Conservation (phyloP, 2,888 invertebrate genomes). For the Pantelozetes paolii region DNA sequence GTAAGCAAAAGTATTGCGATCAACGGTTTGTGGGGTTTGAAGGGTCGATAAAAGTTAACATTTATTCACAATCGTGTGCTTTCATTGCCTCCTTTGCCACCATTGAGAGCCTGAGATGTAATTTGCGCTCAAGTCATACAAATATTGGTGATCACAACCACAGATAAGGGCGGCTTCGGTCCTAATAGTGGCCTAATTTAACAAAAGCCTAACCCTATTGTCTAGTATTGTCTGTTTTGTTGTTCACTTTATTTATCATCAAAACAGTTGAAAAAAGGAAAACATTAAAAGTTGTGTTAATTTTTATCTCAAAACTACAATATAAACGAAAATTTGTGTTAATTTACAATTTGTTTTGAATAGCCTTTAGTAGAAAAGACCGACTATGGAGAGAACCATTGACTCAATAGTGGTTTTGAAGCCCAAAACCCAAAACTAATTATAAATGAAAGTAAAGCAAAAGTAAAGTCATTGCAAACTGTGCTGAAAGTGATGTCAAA, state of each 20-base stretch:
- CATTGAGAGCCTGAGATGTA: constrained; percentile 13
- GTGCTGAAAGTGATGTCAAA: too few species aligned
- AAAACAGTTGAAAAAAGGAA: background rate
- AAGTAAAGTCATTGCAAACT: too few species aligned
- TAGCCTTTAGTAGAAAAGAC: background rate
- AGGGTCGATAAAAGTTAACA: constrained; percentile 32
- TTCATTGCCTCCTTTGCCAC: background rate
- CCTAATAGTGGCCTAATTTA: constrained; percentile 3
- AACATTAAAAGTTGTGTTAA: constrained; percentile 21
- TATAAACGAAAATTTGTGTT: constrained; percentile 15
- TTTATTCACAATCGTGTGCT: constrained; percentile 20
- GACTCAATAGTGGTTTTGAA: background rate
- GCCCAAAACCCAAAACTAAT: constrained; percentile 19
- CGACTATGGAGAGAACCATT: constrained; percentile 17
- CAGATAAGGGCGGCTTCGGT: constrained; percentile 12
- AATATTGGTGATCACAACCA: constrained; percentile 21
- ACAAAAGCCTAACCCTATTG: constrained; percentile 28
- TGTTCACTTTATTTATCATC: background rate
- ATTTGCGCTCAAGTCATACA: constrained; percentile 27
- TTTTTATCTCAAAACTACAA: constrained; percentile 10
- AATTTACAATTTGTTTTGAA: constrained; percentile 19
- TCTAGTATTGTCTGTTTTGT: background rate
- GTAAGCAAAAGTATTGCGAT: background rate
- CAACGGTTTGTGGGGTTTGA: constrained; percentile 28
- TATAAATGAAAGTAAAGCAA: background rate